Conservation (phyloP, 2,888 invertebrate genomes). For the Nymphalis urticae region DNA sequence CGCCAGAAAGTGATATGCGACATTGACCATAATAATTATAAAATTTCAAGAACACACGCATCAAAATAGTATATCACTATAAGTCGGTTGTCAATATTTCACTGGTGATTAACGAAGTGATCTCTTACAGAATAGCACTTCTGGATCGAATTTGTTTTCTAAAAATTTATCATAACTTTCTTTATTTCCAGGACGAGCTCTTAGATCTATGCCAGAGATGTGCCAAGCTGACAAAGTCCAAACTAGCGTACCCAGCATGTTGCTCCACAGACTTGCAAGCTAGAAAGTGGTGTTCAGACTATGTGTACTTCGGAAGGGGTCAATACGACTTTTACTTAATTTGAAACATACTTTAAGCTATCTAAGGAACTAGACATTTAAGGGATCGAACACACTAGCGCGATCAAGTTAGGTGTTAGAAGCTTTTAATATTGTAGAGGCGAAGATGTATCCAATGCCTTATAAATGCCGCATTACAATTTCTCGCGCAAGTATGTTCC, state of each 20-base stretch:
- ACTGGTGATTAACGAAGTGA: no score
- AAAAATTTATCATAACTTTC: conserved; percentile 11
- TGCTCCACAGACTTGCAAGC: conserved; percentile 81
- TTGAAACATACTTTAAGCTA: conserved; percentile 20
- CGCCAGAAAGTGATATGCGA: no score
- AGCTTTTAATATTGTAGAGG: not conserved
- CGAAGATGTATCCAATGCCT: no score
- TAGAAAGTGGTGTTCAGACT: conserved; percentile 82
- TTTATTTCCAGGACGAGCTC: conserved; percentile 68
- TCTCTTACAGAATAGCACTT: no score
- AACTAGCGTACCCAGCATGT: conserved; percentile 81
- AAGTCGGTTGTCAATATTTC: no score
- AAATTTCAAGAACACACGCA: no score
- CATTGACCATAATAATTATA: no score
- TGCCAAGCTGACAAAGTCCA: conserved; percentile 83
- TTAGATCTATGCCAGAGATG: conserved; percentile 83
- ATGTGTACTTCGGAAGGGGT: conserved; percentile 79
- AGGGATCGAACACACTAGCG: not conserved
- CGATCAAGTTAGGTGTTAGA: not conserved
- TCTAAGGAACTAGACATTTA: not conserved
- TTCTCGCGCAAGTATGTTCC: not conserved
- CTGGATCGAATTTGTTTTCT: not conserved
- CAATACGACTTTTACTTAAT: conserved; percentile 59
- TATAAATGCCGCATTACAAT: no score
- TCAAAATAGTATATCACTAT: no score